phyloP scores from a whole-genome alignment of 2,113 vertebrate genomes.

The Pterocles burchelli region DNA sequence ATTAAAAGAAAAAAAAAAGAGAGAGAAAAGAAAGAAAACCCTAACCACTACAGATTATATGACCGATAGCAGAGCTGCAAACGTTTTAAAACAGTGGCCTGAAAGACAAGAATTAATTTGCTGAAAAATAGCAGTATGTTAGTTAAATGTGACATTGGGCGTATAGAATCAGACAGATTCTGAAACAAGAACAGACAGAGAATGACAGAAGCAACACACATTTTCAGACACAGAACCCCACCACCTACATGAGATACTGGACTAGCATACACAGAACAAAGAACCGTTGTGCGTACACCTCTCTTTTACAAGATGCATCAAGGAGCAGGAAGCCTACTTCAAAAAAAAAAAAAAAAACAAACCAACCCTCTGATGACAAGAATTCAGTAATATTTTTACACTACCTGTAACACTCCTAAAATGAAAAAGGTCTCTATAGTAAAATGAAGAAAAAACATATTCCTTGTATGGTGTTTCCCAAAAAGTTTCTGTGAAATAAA shows the following conservation, averaged over 20 bases:
- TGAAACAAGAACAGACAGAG: conserved; percentile 9
- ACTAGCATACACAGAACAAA: not conserved
- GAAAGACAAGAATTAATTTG: conserved; percentile 11
- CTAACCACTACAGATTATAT: not conserved
- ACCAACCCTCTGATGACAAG: not conserved
- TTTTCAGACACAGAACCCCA: not conserved
- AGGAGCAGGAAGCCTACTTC: not conserved
- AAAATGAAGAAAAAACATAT: conserved; percentile 6
- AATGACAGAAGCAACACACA: not conserved
- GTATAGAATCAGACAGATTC: not conserved
- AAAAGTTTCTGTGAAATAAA: not conserved
- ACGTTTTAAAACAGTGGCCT: conserved; percentile 3
- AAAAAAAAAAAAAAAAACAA: conserved; percentile 3
- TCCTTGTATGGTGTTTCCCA: not conserved
- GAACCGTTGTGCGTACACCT: not conserved
- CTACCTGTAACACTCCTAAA: not conserved
- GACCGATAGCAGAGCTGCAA: not conserved
- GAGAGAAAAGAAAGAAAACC: not conserved
- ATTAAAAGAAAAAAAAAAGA: not conserved
- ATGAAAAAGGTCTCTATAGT: not conserved
- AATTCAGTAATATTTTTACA: not conserved
- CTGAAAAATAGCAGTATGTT: conserved; percentile 5
- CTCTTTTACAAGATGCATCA: not conserved
- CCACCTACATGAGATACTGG: not conserved
- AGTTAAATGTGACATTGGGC: not conserved